A percentile compares a stretch with the other conserved stretches of the same genome.
These are phyloP conservation scores for Drosophila aff. DNA, from an alignment of 1,140 invertebrate species.

Conservation along the genomic window DNA sequence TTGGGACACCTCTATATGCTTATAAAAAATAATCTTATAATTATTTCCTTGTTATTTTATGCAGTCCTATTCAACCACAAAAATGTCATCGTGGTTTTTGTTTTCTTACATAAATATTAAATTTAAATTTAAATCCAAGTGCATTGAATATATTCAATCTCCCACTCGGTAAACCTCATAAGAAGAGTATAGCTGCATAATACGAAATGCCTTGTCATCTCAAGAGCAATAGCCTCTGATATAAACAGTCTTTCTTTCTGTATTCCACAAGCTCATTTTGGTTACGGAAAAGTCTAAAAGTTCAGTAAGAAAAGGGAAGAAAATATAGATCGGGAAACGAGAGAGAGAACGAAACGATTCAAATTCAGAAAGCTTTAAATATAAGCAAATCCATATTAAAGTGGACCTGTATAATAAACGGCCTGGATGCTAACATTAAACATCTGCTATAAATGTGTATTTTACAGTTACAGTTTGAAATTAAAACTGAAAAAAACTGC, in stretches of 20 bases:
- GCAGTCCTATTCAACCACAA: neutral
- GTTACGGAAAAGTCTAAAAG: slow-evolving; percentile 73
- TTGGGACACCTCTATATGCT: neutral
- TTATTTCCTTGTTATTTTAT: neutral
- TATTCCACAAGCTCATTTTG: slow-evolving; percentile 49
- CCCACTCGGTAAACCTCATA: neutral
- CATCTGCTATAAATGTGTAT: neutral
- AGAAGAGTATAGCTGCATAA: slow-evolving; percentile 46
- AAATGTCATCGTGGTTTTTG: neutral
- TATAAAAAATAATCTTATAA: neutral
- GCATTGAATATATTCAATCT: neutral
- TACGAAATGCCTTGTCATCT: slow-evolving; percentile 68
- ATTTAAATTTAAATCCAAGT: neutral
- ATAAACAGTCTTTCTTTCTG: slow-evolving; percentile 73
- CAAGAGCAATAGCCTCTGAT: slow-evolving; percentile 78
- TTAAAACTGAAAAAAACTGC: too few species aligned
- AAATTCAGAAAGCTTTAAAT: neutral
- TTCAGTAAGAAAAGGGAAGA: slow-evolving; percentile 42
- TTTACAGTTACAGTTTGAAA: neutral
- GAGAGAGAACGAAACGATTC: neutral
- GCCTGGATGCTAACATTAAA: neutral
- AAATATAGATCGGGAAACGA: neutral
- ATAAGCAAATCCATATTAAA: slow-evolving; percentile 5
- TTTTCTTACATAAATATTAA: neutral
- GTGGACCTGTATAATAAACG: neutral